phyloP scores from a whole-genome alignment of 2,113 vertebrate species.

The Symphodus melops region DNA sequence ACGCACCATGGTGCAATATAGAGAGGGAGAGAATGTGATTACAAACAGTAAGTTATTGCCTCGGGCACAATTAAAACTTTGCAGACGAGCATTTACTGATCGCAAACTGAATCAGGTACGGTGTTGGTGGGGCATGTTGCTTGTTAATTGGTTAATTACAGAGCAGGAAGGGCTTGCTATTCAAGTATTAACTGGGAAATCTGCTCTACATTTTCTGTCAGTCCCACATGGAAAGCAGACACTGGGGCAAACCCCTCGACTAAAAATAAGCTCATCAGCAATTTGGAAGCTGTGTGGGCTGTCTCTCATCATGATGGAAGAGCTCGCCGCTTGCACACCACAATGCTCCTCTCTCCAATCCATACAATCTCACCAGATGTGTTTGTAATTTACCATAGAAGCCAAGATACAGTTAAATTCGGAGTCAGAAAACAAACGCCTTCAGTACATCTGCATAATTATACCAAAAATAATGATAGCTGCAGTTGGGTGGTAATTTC shows the following conservation, averaged over 20 bases:
- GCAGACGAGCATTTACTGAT: constrained; percentile 93
- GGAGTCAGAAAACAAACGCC: constrained; percentile 9
- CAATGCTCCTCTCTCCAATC: constrained; percentile 36
- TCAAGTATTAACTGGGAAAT: constrained; percentile 86
- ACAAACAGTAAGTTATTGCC: constrained; percentile 98
- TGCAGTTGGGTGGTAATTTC: constrained; percentile 10
- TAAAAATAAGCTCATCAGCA: constrained; percentile 81
- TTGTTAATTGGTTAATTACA: constrained; percentile 99
- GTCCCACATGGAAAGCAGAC: constrained; percentile 67
- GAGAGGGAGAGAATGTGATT: constrained; percentile 94
- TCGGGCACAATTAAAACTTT: constrained; percentile 97
- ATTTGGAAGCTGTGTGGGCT: constrained; percentile 70
- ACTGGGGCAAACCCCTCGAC: constrained; percentile 68
- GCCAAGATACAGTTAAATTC: constrained; percentile 5
- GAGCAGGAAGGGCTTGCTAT: constrained; percentile 83
- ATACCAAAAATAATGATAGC: constrained; percentile 15
- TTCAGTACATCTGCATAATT: constrained; percentile 38
- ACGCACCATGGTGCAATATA: constrained; percentile 92
- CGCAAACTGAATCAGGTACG: constrained; percentile 95
- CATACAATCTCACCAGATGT: constrained; percentile 16
- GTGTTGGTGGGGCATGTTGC: constrained; percentile 87
- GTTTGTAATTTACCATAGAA: constrained; percentile 43
- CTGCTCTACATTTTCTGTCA: constrained; percentile 74
- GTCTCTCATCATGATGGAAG: constrained; percentile 71
- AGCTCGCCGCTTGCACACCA: constrained; percentile 47